Evolutionary conservation across 2,797 vertebrate genomes (phyloP), one percentile per base, ranked within the genome.

Genomic region (Sebastes steindachneri): DNA sequence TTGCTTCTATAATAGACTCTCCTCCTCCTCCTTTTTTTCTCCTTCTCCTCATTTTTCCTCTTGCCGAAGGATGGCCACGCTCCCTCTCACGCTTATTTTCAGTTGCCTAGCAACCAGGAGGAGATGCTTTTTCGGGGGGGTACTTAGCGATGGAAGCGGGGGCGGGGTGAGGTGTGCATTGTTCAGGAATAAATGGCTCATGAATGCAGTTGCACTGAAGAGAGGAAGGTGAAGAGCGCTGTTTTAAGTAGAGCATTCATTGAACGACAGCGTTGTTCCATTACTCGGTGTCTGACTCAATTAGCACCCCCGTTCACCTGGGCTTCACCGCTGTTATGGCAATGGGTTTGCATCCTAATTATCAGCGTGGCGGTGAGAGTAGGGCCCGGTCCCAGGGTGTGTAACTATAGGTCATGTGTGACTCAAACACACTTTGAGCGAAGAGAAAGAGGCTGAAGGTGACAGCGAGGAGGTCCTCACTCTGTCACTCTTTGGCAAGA

Each of bases 101-200:
- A 93, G 95, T 95, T 95, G 86, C 95, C 70, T 94, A 92, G 95
- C 93, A 95, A 95, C 95, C 85, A 63, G 79, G 68, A 87, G 58
- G 83, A 86, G 85, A 91, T 86, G 90, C 89, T 88, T 89, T 92
- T 89, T 89, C 28, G 12, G 85, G 89, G 84, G 86, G 88, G 86
- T 91, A 85, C 89, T 89, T 76, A 77, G 70, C 69, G 86, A 80
- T 69, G 54, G 75, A 70, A 80, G 66, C n/a, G 80, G 89, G 85
- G 89, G 86, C 25, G 66, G 83, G 75, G 70, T 78, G 89, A 88
- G 88, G 77, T 89, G 88, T 65, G 65, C 75, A 74, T 88, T 89
- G 90, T 91, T 91, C 78, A 70, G 67, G 71, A 82, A 77, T 85
- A 84, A 86, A 85, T 45, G 35, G 54, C 26, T 86, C 19, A 28